Base-by-base conservation (phyloP, 1,140 invertebrate species). In the Drosophila ananassae region DNA sequence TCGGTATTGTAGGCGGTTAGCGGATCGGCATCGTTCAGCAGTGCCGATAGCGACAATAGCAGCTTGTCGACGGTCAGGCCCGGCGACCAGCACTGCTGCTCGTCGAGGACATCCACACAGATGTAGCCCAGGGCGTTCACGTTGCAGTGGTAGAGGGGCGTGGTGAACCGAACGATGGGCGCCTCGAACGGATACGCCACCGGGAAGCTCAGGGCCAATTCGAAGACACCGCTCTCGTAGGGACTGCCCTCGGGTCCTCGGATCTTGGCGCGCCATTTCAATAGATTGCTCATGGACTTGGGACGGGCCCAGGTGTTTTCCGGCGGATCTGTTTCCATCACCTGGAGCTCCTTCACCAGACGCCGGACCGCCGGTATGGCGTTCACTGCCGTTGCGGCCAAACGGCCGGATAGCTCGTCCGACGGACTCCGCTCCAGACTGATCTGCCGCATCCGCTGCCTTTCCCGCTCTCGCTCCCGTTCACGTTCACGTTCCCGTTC, bases 121-220 rank as follows among this genome's bases (percentile, higher is more conserved):
- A 71, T 62, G 28, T 50, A 54, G 46, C 67, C 67, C 28, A 50
- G 58, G 1, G 12, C 52, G 22, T 50, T 71, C 12, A 71, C 52
- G 22, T 71, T 71, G 48, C 50, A 55, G 92, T 96, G 95, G 84
- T 96, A 96, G 60, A 96, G 96, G 91, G 95, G 95, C 10, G 95
- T 96, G 75, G 93, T 94, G 84, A 96, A 96, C 46, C 93, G 94
- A 32, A 96, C 93, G 90, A 95, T 95, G 9, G 95, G 95, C 32
- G 95, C 95, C 81, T 96, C 48, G 50, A 75, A 75, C 8, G 73
- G 73, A 58, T 75, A 75, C 4, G 71, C 47, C 17, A 47, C 32
- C 22, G 74, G 71, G 48, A 77, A 69, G 32, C 47, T 50, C 3
- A 71, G 25, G 10, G 47, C 30, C 44, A 71, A 21, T 22, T 47